Evolutionary conservation across 2,888 invertebrate species (phyloP), one percentile per base, ranked within the genome.

Genomic region (Brachycybe producta): DNA sequence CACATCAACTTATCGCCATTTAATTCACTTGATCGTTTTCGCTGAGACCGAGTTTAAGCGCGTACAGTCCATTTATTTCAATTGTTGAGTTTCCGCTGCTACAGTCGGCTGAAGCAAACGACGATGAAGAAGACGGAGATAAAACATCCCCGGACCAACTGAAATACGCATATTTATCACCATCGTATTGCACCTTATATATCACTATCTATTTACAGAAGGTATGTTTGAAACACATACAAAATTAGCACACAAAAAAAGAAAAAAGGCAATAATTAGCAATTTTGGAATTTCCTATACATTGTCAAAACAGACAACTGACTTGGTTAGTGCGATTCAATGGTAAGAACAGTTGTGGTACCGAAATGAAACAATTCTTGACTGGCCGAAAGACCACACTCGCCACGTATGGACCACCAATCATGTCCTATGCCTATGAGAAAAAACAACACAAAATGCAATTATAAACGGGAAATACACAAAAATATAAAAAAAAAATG

Each of bases 21-120:
- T n/a, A n/a, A n/a, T 32, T 26, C 17, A 54, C 49, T 28, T 45
- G 40, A 28, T 55, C 54, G 13, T 32, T 36, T 46, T 48, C 51
- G 17, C 26, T 26, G 23, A 55, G 27, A 26, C 52, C 52, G 8
- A 48, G 19, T 26, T 48, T 53, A 19, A 50, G 36, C 41, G 49
- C 38, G 21, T 28, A 38, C 23, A 51, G 28, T 35, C 49, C 49
- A 30, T 41, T 49, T 3, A 49, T 27, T 3, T 41, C 49, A 8
- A 49, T 15, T 15, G 49, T 17, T 27, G 26, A 21, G 2, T 34
- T 4, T 30, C 38, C 32, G 8, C 23, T 2, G n/a, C 5, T 41
- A 3, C 24, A 23, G 5, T 41, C 15, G 13, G 45, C 32, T 8
- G 45, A 21, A 23, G 45, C 11, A 23, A n/a, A n/a, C n/a, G n/a